These are phyloP conservation scores for Tachysurus vachellii DNA, from an alignment of 2,113 vertebrate species.

Conservation along the genomic window DNA sequence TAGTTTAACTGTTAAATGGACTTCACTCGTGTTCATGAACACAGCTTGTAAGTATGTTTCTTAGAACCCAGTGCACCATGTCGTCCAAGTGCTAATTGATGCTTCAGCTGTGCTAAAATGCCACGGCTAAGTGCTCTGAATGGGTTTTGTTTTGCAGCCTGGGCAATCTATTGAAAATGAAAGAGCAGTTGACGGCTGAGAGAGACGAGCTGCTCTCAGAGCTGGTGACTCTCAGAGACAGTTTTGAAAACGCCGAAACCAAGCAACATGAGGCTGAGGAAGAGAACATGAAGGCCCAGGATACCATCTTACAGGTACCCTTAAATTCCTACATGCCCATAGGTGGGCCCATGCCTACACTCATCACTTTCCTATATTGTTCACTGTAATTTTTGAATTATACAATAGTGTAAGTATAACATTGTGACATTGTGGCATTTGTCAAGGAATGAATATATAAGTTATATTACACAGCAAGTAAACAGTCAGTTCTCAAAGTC, in stretches of 20 bases:
- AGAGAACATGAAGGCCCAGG: conserved; percentile 70
- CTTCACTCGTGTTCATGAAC: background rate
- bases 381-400: background rate
- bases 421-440: background rate
- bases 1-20: too few species aligned
- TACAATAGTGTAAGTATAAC: background rate
- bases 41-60: background rate
- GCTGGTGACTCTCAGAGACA: conserved; percentile 81
- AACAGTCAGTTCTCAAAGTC: too few species aligned
- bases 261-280: conserved; percentile 78
- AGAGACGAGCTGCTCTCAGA: conserved; percentile 79
- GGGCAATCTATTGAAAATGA: conserved; percentile 77
- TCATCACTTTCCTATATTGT: too few species aligned
- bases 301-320: conserved; percentile 78
- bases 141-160: conserved; percentile 70
- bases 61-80: background rate
- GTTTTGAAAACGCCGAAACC: conserved; percentile 65
- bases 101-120: background rate
- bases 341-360: background rate
- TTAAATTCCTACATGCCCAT: background rate
- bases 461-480: too few species aligned
- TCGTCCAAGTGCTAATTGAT: background rate
- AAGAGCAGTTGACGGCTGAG: conserved; percentile 83
- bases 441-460: too few species aligned
- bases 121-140: background rate